These are phyloP conservation scores for Loriculus beryllinus DNA, from an alignment of 2,797 vertebrate genomes.

Conservation along the genomic window DNA sequence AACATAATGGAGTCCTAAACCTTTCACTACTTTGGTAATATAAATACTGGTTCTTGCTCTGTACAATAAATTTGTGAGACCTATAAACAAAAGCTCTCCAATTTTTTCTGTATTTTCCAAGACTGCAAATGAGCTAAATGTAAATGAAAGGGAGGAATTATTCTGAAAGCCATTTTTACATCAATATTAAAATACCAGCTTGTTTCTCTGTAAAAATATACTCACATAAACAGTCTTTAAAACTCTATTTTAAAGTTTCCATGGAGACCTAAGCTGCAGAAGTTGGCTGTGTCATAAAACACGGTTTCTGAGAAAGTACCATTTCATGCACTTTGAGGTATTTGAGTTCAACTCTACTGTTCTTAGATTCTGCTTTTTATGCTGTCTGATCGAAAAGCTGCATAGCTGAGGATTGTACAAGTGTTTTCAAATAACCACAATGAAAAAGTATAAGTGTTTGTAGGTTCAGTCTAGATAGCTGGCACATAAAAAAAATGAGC, in stretches of 20 bases:
- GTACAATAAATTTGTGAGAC: not conserved
- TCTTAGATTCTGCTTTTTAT: not conserved
- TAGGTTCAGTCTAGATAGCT: not conserved
- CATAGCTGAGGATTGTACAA: not conserved
- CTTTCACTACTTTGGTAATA: not conserved
- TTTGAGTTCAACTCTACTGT: not conserved
- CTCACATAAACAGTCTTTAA: not conserved
- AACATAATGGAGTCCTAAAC: not conserved
- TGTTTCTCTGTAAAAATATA: not conserved
- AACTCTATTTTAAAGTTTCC: not conserved
- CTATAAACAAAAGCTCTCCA: not conserved
- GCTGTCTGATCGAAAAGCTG: not conserved
- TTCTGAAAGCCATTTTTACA: not conserved
- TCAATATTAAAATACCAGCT: not conserved
- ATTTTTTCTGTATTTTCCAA: not conserved
- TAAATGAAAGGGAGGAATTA: not conserved
- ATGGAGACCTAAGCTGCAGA: conserved; percentile 6
- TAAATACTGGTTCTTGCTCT: not conserved
- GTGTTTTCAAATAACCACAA: not conserved
- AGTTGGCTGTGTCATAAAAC: not conserved
- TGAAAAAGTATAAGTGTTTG: not conserved
- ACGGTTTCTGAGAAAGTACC: not conserved
- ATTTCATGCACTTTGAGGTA: not conserved
- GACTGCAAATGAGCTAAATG: not conserved
- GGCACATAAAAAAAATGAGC: not conserved